Conservation (phyloP, 2,797 vertebrate genomes). For the Merluccius polli region DNA sequence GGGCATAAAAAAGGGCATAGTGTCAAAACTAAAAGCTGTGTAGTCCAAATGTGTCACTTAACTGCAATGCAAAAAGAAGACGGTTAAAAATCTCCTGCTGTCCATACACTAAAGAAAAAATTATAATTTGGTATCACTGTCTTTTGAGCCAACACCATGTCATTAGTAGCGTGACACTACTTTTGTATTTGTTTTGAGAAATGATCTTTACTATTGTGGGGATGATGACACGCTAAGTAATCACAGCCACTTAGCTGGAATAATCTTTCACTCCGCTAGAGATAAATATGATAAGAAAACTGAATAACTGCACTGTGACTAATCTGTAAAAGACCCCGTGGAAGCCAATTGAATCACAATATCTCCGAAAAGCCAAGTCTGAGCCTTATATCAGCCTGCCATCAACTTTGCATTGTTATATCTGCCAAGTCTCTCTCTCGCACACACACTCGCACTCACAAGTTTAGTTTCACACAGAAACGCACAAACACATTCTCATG, state of each 20-base stretch:
- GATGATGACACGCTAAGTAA: background rate
- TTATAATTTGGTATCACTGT: background rate
- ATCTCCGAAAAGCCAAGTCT: background rate
- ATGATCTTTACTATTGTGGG: background rate
- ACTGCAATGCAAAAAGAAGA: background rate
- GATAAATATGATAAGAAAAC: background rate
- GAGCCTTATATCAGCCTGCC: slow-evolving; percentile 1
- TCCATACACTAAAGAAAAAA: background rate
- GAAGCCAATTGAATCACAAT: slow-evolving; percentile 1
- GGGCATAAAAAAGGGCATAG: background rate
- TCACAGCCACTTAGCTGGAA: background rate
- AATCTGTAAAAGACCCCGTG: background rate
- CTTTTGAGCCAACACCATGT: background rate
- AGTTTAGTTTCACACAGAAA: too few relatives aligned
- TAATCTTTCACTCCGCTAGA: background rate
- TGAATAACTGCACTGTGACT: background rate
- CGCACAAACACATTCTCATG: background rate
- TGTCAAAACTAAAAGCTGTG: background rate
- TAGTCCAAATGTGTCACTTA: background rate
- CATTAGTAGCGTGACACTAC: background rate
- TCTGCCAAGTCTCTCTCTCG: background rate
- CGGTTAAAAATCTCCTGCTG: background rate
- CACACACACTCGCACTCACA: background rate
- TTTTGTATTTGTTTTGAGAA: background rate
- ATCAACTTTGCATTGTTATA: background rate